Evolutionary conservation across 2,113 vertebrate genomes (phyloP).

Genomic region (Tympanuchus pallidicinctus): DNA sequence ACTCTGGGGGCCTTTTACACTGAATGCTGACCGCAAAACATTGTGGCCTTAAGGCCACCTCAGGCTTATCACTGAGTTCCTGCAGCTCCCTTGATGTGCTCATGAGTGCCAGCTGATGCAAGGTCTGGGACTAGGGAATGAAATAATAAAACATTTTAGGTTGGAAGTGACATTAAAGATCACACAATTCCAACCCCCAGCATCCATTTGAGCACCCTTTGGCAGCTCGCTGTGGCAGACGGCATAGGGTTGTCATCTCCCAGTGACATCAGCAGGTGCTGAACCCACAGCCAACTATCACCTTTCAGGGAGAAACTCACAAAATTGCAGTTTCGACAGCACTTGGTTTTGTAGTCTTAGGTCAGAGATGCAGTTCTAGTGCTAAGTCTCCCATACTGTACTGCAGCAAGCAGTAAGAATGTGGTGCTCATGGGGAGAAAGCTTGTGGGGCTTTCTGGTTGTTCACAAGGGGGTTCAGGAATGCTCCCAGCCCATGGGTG

Average conservation of each 20-base stretch:
- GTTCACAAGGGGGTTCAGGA: background rate
- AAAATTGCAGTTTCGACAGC: background rate
- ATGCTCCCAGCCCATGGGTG: background rate
- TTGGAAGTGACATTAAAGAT: no score
- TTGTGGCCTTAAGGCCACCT: rapidly evolving
- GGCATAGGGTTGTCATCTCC: background rate
- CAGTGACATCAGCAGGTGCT: background rate
- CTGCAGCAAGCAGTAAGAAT: background rate
- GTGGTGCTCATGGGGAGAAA: background rate
- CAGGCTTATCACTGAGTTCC: background rate
- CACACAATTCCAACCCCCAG: no score
- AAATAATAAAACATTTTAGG: no score
- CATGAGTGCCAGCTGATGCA: background rate
- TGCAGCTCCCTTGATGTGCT: background rate
- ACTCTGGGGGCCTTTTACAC: rapidly evolving
- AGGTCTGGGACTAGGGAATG: background rate
- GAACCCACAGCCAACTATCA: background rate
- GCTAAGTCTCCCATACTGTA: background rate
- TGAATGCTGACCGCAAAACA: background rate
- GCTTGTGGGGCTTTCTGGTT: background rate
- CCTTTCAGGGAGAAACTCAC: background rate
- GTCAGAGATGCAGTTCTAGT: background rate
- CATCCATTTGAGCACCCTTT: background rate
- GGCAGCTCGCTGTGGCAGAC: background rate
- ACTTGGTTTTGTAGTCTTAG: background rate